Base-by-base conservation (phyloP, 2,888 invertebrate species). In the Axea sp. region DNA sequence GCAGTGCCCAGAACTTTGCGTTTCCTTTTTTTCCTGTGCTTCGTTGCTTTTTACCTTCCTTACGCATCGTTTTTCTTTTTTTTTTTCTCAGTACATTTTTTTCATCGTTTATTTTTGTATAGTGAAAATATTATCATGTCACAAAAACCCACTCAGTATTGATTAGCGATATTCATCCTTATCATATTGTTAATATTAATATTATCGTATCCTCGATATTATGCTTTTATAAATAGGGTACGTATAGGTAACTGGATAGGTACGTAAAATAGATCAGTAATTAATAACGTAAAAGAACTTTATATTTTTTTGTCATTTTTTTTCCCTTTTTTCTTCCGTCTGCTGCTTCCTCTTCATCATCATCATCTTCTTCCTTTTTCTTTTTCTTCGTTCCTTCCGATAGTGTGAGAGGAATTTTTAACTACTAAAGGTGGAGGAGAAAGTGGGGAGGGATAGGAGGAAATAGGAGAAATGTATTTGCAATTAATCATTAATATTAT, bases 101-200 rank as follows among this genome's bases (percentile, higher is more conserved):
- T n/a, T n/a, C n/a, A n/a, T n/a, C 12, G 26, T 53, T 53, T 53
- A 37, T 12, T 30, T 43, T 59, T 51, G 28, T 71, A 83, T 84
- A 84, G 79, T 83, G 84, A 82, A 86, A 84, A 83, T 82, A 80
- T 85, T 85, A 86, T 84, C 83, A 82, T 84, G 86, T 86, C 84
- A 86, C 84, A 84, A 87, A 87, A 87, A 86, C 84, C 87, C 87
- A 87, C 86, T 86, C 86, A 84, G 82, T 86, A 86, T 69, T 86
- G 85, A 87, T 87, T 87, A 87, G 87, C 86, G 83, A 85, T 86
- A 86, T 84, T 83, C 80, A 85, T 85, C 78, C 84, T 86, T 86
- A 86, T 84, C 79, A 80, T 87, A 86, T 84, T 86, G 86, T 87
- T 87, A 86, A 85, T 86, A 87, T 85, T 87, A 86, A 84, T 87